Evolutionary conservation across 1,140 invertebrate genomes (phyloP).

Genomic region (Philopotamus ludificatus): DNA sequence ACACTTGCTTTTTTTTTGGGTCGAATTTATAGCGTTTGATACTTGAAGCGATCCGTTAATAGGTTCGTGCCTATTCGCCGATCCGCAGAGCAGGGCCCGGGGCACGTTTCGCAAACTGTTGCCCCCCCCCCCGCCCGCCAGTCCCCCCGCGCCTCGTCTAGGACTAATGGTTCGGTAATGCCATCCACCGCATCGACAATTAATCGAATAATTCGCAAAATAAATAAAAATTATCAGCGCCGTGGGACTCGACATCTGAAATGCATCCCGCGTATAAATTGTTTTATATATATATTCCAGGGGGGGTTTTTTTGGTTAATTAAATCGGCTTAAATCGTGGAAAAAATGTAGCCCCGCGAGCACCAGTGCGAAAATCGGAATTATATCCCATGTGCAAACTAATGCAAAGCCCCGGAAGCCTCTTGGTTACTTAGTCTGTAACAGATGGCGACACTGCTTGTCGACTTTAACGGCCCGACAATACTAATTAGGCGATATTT

Average conservation of each 20-base stretch:
- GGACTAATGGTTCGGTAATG: constrained; percentile 17
- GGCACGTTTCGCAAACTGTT: constrained; percentile 22
- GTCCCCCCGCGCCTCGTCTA: not conserved
- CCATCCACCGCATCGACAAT: not conserved
- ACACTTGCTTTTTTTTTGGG: too few species aligned
- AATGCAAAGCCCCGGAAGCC: constrained; percentile 2
- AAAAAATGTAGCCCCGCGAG: constrained; percentile 3
- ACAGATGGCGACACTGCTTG: constrained; percentile 19
- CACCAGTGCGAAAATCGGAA: constrained; percentile 32
- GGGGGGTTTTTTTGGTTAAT: not conserved
- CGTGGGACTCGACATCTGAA: not conserved
- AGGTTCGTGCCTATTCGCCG: constrained; percentile 21
- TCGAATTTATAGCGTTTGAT: too few species aligned
- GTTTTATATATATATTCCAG: too few species aligned
- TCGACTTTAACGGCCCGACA: not conserved
- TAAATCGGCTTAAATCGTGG: not conserved
- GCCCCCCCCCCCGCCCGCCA: not conserved
- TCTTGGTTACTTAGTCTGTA: constrained; percentile 18
- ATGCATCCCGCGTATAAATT: too few species aligned
- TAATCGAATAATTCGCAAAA: not conserved
- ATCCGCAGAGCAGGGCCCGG: constrained; percentile 1
- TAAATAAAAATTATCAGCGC: not conserved
- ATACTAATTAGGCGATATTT: constrained; percentile 15
- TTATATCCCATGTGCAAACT: constrained; percentile 35
- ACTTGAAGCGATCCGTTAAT: constrained; percentile 1